Conservation (phyloP, 2,888 invertebrate species). For the Fabriciana adippe region DNA sequence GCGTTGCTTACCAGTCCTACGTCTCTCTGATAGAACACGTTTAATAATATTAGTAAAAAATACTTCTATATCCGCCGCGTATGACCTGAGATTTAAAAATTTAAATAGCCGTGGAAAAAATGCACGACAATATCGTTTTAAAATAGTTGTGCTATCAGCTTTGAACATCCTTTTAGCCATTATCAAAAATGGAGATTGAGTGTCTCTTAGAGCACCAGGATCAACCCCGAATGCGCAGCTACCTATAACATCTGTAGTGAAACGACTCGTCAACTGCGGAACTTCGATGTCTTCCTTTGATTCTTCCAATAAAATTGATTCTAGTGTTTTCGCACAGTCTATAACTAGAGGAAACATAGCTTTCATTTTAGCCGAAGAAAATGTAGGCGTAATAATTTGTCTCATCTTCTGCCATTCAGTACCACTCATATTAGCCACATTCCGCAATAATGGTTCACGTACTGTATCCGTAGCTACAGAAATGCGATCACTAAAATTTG, state of each 20-base stretch:
- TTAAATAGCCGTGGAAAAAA: conserved; percentile 72
- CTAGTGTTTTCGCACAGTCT: conserved; percentile 66
- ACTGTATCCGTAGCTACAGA: conserved; percentile 69
- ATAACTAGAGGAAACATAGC: conserved; percentile 75
- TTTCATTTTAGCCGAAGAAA: conserved; percentile 77
- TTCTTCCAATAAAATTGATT: conserved; percentile 53
- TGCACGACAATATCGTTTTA: conserved; percentile 71
- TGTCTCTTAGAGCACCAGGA: conserved; percentile 65
- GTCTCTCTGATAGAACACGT: conserved; percentile 68
- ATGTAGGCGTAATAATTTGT: conserved; percentile 73
- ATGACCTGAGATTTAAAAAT: conserved; percentile 69
- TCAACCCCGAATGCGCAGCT: conserved; percentile 76
- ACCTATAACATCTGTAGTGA: conserved; percentile 75
- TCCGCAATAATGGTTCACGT: conserved; percentile 72
- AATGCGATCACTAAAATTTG: conserved; percentile 67
- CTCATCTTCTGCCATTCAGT: conserved; percentile 75
- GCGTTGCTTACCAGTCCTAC: conserved; percentile 58
- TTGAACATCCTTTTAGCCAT: conserved; percentile 77
- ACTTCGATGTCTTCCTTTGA: conserved; percentile 61
- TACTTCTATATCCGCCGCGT: conserved; percentile 66
- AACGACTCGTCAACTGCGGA: conserved; percentile 66
- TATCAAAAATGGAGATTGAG: conserved; percentile 68
- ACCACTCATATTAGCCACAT: conserved; percentile 76
- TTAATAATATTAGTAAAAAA: conserved; percentile 70
- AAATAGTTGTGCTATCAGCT: conserved; percentile 59